Evolutionary conservation across 2,797 vertebrate genomes (phyloP).

Genomic region (Labeo calbasu): DNA sequence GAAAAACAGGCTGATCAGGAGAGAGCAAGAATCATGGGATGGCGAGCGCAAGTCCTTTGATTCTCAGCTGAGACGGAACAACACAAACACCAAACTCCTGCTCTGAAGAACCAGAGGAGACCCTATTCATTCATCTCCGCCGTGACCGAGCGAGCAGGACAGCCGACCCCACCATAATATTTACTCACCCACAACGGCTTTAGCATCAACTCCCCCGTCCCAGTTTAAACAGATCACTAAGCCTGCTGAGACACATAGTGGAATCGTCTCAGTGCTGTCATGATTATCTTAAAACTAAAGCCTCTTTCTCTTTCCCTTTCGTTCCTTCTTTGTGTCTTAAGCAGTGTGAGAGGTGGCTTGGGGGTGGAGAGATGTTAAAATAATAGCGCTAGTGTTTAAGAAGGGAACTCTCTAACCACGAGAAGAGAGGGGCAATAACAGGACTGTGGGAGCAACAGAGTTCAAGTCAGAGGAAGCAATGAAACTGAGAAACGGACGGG

Average conservation of each 20-base stretch:
- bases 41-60: slow-evolving; percentile 13
- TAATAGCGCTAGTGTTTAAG: slow-evolving; percentile 67
- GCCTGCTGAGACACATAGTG: slow-evolving; percentile 58
- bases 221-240: slow-evolving; percentile 73
- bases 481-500: neutral
- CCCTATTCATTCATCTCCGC: neutral
- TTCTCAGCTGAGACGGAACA: neutral
- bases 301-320: slow-evolving; percentile 42
- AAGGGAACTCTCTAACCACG: slow-evolving; percentile 51
- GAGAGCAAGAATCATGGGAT: slow-evolving; percentile 8
- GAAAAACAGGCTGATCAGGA: slow-evolving; percentile 73
- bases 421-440: slow-evolving; percentile 54
- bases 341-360: slow-evolving; percentile 58
- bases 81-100: neutral
- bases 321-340: slow-evolving; percentile 52
- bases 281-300: slow-evolving; percentile 37
- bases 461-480: neutral
- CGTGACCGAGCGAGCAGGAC: slow-evolving; percentile 58
- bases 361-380: slow-evolving; percentile 43
- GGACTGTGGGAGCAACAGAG: neutral
- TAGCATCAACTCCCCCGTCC: slow-evolving; percentile 65
- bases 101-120: slow-evolving; percentile 15
- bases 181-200: slow-evolving; percentile 73
- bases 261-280: slow-evolving; percentile 41
- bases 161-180: slow-evolving; percentile 71